phyloP scores from a whole-genome alignment of 2,888 invertebrate genomes.

The Orgyia antiqua region DNA sequence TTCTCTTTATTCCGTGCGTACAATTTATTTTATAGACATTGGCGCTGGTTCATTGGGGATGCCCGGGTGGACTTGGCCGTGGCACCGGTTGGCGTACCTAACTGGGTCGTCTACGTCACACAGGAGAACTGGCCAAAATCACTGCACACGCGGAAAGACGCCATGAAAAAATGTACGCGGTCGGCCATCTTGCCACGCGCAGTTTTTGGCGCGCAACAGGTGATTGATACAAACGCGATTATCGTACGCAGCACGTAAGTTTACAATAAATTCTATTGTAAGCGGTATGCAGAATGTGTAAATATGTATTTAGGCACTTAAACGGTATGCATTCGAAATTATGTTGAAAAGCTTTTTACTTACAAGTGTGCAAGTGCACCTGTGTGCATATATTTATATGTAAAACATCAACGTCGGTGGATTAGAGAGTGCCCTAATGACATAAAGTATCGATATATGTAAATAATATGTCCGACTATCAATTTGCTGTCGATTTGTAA shows the following conservation, averaged over 20 bases:
- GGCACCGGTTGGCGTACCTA: conserved; percentile 73
- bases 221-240: conserved; percentile 35
- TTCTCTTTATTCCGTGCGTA: conserved; percentile 57
- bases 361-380: conserved; percentile 32
- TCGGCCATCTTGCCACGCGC: conserved; percentile 65
- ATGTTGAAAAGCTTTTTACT: conserved; percentile 40
- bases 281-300: conserved; percentile 64
- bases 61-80: conserved; percentile 75
- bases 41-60: conserved; percentile 75
- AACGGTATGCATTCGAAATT: conserved; percentile 54
- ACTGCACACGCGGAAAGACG: conserved; percentile 67
- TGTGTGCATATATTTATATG: conserved; percentile 28
- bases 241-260: conserved; percentile 64
- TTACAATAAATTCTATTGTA: conserved; percentile 71
- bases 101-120: conserved; percentile 72
- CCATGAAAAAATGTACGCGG: conserved; percentile 51
- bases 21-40: conserved; percentile 78
- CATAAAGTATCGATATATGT: conserved; percentile 16
- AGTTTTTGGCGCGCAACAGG: conserved; percentile 42
- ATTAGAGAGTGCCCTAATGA: conserved; percentile 22
- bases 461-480: conserved; percentile 7
- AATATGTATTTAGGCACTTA: conserved; percentile 68
- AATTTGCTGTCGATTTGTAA: conserved; percentile 3
- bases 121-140: conserved; percentile 73
- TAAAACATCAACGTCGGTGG: conserved; percentile 19